Conservation (phyloP, 1,140 invertebrate species). For the Lethrus apterus region DNA sequence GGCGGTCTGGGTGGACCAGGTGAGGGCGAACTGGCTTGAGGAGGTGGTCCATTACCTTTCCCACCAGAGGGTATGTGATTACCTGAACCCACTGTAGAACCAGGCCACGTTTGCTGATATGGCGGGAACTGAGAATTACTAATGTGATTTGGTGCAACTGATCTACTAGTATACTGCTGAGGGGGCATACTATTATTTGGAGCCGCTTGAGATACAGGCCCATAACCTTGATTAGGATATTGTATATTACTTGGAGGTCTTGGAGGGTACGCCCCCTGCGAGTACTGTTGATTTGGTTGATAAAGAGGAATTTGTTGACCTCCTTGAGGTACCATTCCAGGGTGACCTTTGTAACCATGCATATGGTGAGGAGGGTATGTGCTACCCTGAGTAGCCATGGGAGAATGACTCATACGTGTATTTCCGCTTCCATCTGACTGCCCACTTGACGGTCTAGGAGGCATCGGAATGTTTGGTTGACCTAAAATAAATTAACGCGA, state of each 20-base stretch:
- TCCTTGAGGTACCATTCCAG: slow-evolving; percentile 47
- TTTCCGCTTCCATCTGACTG: slow-evolving; percentile 73
- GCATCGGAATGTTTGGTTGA: slow-evolving; percentile 86
- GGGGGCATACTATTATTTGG: slow-evolving; percentile 41
- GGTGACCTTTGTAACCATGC: slow-evolving; percentile 40
- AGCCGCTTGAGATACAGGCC: slow-evolving; percentile 30
- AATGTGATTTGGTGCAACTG: slow-evolving; percentile 48
- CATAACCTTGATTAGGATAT: slow-evolving; percentile 46
- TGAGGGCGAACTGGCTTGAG: slow-evolving; percentile 18
- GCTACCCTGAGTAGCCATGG: slow-evolving; percentile 63
- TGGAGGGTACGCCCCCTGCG: slow-evolving; percentile 48
- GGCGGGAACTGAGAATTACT: slow-evolving; percentile 46
- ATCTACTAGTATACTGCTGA: slow-evolving; percentile 43
- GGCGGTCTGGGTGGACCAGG: slow-evolving; percentile 43
- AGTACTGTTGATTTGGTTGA: slow-evolving; percentile 49
- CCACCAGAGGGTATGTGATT: slow-evolving; percentile 18
- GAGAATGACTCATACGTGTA: slow-evolving; percentile 64
- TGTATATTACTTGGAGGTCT: slow-evolving; percentile 44
- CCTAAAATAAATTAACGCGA: slow-evolving; percentile 49
- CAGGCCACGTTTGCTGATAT: slow-evolving; percentile 43
- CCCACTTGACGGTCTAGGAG: slow-evolving; percentile 82
- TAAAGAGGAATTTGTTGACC: slow-evolving; percentile 47
- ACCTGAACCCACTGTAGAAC: slow-evolving; percentile 20
- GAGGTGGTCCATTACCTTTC: slow-evolving; percentile 30
- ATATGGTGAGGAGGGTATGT: slow-evolving; percentile 61